Percentiles rank a stretch among this genome's conserved stretches.
Evolutionary conservation across 2,113 vertebrate species (phyloP).

Genomic region (Micromys minutus): DNA sequence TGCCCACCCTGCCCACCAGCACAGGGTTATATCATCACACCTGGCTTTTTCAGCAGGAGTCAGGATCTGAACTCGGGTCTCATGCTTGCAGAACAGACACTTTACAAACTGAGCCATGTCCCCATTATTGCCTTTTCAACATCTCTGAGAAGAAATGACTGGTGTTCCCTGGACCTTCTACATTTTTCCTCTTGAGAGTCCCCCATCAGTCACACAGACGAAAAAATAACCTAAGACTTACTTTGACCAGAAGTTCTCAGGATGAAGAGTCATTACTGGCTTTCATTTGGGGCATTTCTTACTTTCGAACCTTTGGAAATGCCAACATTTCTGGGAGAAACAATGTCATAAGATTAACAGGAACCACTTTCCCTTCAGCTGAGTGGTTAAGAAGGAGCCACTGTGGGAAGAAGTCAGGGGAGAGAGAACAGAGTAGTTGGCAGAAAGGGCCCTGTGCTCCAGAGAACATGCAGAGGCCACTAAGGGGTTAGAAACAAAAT

Average conservation of each 20-base stretch:
- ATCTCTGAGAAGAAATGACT: constrained; percentile 23
- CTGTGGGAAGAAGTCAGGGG: neutral
- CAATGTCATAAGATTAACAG: neutral
- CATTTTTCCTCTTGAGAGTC: neutral
- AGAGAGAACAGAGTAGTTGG: neutral
- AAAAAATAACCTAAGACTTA: neutral
- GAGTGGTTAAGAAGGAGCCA: neutral
- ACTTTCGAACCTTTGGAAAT: constrained; percentile 29
- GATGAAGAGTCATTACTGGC: neutral
- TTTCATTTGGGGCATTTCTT: neutral
- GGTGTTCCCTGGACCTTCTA: neutral
- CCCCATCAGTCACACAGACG: neutral
- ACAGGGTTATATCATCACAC: neutral
- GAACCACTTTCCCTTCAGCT: neutral
- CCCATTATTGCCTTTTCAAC: constrained; percentile 14
- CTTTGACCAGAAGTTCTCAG: neutral
- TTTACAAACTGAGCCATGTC: neutral
- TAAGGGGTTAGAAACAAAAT: neutral
- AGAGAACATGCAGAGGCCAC: neutral
- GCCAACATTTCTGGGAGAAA: neutral
- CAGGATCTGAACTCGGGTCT: neutral
- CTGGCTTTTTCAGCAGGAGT: too few relatives aligned
- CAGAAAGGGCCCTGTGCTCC: neutral
- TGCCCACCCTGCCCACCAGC: neutral
- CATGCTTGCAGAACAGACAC: too few relatives aligned